Conservation (phyloP, 2,797 vertebrate species). For the Smutsia temminckii region DNA sequence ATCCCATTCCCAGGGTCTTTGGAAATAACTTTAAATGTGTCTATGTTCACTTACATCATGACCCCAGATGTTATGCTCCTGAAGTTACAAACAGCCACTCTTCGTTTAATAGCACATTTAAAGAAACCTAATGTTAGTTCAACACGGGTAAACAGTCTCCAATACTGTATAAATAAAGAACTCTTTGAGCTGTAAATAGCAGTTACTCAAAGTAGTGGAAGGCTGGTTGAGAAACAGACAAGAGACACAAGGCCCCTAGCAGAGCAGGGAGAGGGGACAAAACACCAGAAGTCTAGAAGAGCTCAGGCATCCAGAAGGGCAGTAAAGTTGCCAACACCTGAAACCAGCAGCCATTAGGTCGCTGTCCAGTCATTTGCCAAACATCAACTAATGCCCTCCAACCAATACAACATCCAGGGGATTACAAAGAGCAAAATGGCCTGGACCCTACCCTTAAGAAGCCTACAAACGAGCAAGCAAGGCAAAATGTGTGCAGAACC, state of each 20-base stretch:
- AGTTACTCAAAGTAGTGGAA: constrained; percentile 54
- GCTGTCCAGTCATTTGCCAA: neutral
- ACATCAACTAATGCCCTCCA: neutral
- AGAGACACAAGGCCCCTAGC: neutral
- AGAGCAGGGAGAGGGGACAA: neutral
- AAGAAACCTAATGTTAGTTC: constrained; percentile 69
- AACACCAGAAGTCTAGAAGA: neutral
- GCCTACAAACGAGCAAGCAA: neutral
- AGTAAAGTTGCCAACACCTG: neutral
- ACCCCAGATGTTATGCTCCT: constrained; percentile 42
- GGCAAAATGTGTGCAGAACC: neutral
- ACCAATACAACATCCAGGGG: neutral
- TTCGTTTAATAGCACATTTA: constrained; percentile 55
- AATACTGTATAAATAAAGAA: constrained; percentile 62
- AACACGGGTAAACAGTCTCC: constrained; percentile 57
- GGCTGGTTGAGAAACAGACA: neutral
- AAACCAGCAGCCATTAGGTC: neutral
- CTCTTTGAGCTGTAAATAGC: constrained; percentile 66
- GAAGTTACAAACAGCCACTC: constrained; percentile 54
- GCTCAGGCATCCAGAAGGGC: neutral
- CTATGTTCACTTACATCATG: constrained; percentile 48
- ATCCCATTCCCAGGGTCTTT: constrained; percentile 11
- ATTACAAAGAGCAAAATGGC: neutral
- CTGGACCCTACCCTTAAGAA: neutral
- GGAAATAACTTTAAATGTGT: constrained; percentile 56